These are phyloP conservation scores for Stylophora pistillata DNA, from an alignment of 64 coral and sea anemone species.

Conservation along the genomic window DNA sequence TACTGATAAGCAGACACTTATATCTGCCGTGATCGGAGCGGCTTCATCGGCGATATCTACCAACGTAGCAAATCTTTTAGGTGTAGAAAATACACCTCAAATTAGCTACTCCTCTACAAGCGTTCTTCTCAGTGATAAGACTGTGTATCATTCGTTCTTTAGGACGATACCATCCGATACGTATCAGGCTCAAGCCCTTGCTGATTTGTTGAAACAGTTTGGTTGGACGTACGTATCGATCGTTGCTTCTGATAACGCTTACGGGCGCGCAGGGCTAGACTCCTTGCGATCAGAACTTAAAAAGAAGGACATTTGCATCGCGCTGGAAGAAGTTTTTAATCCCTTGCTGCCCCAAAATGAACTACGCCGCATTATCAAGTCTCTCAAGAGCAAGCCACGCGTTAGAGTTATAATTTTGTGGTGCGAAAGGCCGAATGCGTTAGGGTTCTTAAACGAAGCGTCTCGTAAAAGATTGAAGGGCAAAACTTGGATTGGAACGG, in stretches of 20 bases:
- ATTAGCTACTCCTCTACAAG: slow-evolving; percentile 93
- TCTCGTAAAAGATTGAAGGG: slow-evolving; percentile 57
- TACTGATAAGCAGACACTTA: slow-evolving; percentile 1
- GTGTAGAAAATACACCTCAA: slow-evolving; percentile 71
- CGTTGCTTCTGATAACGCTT: slow-evolving; percentile 79
- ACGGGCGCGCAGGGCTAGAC: slow-evolving; percentile 77
- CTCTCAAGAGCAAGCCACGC: slow-evolving; percentile 53
- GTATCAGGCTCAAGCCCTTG: slow-evolving; percentile 83
- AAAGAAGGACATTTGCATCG: slow-evolving; percentile 64
- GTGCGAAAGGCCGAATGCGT: slow-evolving; percentile 82
- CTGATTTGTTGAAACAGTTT: slow-evolving; percentile 74
- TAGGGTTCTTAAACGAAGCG: slow-evolving; percentile 81
- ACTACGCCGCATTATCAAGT: slow-evolving; percentile 55
- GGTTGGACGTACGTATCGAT: slow-evolving; percentile 88
- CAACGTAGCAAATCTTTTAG: slow-evolving; percentile 65
- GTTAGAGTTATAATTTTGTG: slow-evolving; percentile 70
- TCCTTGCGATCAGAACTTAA: slow-evolving; percentile 74
- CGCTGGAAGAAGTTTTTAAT: slow-evolving; percentile 67
- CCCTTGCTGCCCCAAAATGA: slow-evolving; percentile 58
- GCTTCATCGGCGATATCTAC: slow-evolving; percentile 80
- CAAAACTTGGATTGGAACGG: slow-evolving; percentile 88
- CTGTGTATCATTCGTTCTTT: slow-evolving; percentile 72
- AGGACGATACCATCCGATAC: slow-evolving; percentile 88
- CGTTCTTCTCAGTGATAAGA: slow-evolving; percentile 71
- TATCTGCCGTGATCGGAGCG: slow-evolving; percentile 81